A percentile compares a stretch with the other conserved stretches of the same genome.
These are phyloP conservation scores for Loripinus fragilis DNA, from an alignment of 2,888 invertebrate species.

Conservation along the genomic window DNA sequence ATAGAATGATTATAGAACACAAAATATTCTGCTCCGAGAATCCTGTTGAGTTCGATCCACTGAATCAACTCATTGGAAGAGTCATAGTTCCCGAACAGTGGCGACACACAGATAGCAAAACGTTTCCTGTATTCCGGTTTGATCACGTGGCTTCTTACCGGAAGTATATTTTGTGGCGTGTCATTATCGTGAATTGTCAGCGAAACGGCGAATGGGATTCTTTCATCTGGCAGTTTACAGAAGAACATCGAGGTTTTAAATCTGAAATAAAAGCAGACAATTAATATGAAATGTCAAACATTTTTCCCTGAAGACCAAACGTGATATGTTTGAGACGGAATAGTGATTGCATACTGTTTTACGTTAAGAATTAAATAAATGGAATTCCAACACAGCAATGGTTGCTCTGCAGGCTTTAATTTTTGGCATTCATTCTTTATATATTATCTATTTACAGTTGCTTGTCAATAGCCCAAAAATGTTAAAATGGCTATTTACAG, in stretches of 20 bases:
- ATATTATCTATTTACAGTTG: too few relatives aligned
- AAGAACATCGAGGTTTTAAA: constrained; percentile 47
- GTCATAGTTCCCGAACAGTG: constrained; percentile 67
- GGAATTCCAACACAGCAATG: too few relatives aligned
- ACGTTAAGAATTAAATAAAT: too few relatives aligned
- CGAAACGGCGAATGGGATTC: constrained; percentile 46
- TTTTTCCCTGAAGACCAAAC: too few relatives aligned
- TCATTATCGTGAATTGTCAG: constrained; percentile 35
- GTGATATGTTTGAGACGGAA: too few relatives aligned
- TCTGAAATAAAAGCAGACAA: constrained; percentile 52
- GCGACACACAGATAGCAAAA: constrained; percentile 71
- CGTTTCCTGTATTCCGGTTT: constrained; percentile 6
- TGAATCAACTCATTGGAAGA: constrained; percentile 75
- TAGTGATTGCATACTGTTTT: too few relatives aligned
- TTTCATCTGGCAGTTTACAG: constrained; percentile 35
- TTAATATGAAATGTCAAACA: too few relatives aligned
- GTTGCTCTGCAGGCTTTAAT: too few relatives aligned
- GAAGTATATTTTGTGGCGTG: constrained; percentile 34
- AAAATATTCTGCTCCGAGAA: constrained; percentile 78
- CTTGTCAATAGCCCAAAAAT: too few relatives aligned
- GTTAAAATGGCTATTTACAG: too few relatives aligned
- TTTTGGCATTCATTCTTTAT: too few relatives aligned
- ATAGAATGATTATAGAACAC: constrained; percentile 75
- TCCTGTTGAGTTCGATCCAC: constrained; percentile 77
- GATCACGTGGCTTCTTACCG: constrained; percentile 30